Base-by-base conservation (phyloP, 2,797 vertebrate genomes). In the Pseudochirops corinnae region DNA sequence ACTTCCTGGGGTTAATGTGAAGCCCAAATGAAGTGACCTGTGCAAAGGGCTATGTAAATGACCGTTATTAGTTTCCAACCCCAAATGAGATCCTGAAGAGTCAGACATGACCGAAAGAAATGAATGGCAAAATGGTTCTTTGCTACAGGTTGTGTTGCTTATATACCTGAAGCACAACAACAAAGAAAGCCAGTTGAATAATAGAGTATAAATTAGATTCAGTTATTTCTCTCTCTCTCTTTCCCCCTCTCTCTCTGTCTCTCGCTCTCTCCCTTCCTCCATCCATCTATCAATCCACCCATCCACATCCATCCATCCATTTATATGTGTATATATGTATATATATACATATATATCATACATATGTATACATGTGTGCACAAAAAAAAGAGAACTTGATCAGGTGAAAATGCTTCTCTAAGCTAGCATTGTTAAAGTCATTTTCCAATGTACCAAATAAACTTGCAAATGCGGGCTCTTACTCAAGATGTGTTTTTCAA, bases 401-500 rank as follows among this genome's bases (percentile, higher is more conserved):
- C 18, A 82, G 50, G 11, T 94, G 39, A 91, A 94, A 90, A 1
- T 14, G 94, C 87, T 91, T 5, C 21, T 74, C 46, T 21, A 46
- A 92, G 67, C 67, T 39, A 74, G n/a, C 1, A 74, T 74, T 82
- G 18, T 82, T 92, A 60, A 55, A 24, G 52, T 50, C 56, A 56
- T 26, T 91, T 87, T 58, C 57, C 74, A 87, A 33, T 56, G 12
- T 29, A 39, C n/a, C 62, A 62, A 58, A 39, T 16, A n/a, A 92
- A 29, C 21, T 95, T 91, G 50, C 94, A 97, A 95, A 96, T 93
- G 57, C 90, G 96, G 92, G 93, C 33, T 97, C 9, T 62, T 95
- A 94, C 95, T 96, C 91, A 97, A 93, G 60, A 90, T 0, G 94
- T 98, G 87, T 94, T 97, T 96, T 93, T 82, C 67, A 82, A 46